These are phyloP conservation scores for Phaethon lepturus DNA, from an alignment of 2,113 vertebrate species.

Conservation along the genomic window DNA sequence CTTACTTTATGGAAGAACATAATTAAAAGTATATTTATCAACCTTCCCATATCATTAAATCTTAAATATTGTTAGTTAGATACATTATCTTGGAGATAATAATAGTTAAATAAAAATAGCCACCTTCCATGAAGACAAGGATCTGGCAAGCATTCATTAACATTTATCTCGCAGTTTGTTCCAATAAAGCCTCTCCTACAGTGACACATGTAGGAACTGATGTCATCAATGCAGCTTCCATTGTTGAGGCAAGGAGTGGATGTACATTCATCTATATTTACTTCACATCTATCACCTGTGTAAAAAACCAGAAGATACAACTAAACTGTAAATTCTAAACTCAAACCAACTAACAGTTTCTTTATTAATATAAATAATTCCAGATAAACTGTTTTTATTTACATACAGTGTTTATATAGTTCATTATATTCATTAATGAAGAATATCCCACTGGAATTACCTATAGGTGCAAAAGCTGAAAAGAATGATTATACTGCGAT, in stretches of 20 bases:
- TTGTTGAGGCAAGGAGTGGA: slow-evolving; percentile 80
- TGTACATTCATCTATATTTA: slow-evolving; percentile 78
- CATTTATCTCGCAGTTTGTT: slow-evolving; percentile 78
- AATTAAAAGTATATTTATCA: slow-evolving; percentile 77
- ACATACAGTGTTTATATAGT: background rate
- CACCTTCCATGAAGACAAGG: slow-evolving; percentile 87
- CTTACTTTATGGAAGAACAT: slow-evolving; percentile 56
- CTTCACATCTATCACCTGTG: slow-evolving; percentile 78
- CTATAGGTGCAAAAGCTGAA: background rate
- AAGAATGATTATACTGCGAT: background rate
- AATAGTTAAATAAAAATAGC: slow-evolving; percentile 64
- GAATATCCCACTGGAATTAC: background rate
- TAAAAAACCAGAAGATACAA: background rate
- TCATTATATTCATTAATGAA: background rate
- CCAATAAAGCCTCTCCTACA: slow-evolving; percentile 79
- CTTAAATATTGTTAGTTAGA: slow-evolving; percentile 51
- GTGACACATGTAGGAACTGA: slow-evolving; percentile 77
- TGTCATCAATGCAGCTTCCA: slow-evolving; percentile 76
- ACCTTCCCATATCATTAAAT: slow-evolving; percentile 38
- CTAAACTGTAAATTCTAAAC: background rate
- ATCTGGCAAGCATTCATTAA: slow-evolving; percentile 81
- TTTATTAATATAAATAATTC: background rate
- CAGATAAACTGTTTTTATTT: background rate
- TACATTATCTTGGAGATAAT: slow-evolving; percentile 26
- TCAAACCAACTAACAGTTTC: background rate